A percentile compares a stretch with the other conserved stretches of the same genome.
phyloP scores from a whole-genome alignment of 2,888 invertebrate species.

The Calameuta filiformis region DNA sequence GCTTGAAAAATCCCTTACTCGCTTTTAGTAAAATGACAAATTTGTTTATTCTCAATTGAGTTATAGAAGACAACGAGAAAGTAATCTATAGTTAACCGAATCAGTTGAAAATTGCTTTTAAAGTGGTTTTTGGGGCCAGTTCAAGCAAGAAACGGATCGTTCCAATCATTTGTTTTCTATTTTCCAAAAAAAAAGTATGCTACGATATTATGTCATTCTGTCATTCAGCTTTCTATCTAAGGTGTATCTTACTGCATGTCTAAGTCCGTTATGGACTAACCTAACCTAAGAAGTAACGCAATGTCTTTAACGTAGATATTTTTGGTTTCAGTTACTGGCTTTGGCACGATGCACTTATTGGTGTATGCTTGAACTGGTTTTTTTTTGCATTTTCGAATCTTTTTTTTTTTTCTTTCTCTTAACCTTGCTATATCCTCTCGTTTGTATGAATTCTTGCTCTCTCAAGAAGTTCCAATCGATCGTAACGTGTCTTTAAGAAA shows the following conservation, averaged over 20 bases:
- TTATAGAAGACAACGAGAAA: background rate
- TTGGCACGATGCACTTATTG: background rate
- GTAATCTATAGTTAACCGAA: background rate
- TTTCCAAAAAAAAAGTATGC: background rate
- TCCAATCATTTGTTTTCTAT: background rate
- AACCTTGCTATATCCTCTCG: slow-evolving; percentile 30
- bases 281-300: background rate
- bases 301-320: background rate
- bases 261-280: background rate
- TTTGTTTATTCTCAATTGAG: background rate
- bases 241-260: background rate
- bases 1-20: slow-evolving; percentile 37
- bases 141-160: slow-evolving; percentile 32
- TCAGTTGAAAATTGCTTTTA: slow-evolving; percentile 16
- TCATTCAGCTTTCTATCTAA: background rate
- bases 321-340: slow-evolving; percentile 13
- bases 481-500: slow-evolving; percentile 3
- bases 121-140: slow-evolving; percentile 33
- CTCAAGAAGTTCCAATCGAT: slow-evolving; percentile 7
- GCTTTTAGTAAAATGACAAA: slow-evolving; percentile 12
- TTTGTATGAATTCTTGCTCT: slow-evolving; percentile 38
- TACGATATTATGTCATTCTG: background rate
- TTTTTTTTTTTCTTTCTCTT: slow-evolving; percentile 16
- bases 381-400: slow-evolving; percentile 14
- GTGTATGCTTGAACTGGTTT: slow-evolving; percentile 38